Conservation (phyloP, 1,140 invertebrate species). For the Oreohelix idahoensis region DNA sequence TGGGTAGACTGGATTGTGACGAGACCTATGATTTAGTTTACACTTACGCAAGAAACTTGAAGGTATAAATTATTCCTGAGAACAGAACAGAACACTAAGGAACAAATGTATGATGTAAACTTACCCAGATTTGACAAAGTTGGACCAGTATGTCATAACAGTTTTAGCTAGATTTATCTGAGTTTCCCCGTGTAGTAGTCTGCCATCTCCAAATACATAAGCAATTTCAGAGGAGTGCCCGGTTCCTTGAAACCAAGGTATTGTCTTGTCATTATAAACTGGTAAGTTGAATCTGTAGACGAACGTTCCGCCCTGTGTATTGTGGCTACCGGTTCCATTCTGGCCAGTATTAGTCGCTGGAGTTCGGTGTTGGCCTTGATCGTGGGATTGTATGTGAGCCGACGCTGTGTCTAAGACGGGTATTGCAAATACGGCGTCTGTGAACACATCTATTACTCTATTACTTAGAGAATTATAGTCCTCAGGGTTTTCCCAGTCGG, state of each 20-base stretch:
- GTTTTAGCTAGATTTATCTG: not conserved
- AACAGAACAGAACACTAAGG: no score
- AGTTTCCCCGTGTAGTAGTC: not conserved
- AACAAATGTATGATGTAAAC: not conserved
- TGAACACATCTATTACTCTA: not conserved
- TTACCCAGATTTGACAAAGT: conserved; percentile 10
- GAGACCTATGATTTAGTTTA: no score
- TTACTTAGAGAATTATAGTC: not conserved
- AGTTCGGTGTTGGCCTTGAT: no score
- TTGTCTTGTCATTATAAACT: not conserved
- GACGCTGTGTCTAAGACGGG: not conserved
- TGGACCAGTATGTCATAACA: not conserved
- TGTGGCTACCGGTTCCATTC: not conserved
- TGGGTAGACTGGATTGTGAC: no score
- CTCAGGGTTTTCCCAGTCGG: not conserved
- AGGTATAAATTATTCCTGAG: no score
- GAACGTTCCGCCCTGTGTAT: not conserved
- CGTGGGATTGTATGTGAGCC: not conserved
- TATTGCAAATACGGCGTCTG: not conserved
- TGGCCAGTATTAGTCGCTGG: not conserved
- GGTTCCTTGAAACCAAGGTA: not conserved
- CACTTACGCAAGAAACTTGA: no score
- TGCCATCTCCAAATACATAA: not conserved
- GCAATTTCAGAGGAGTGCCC: not conserved
- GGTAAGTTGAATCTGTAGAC: not conserved